These are phyloP conservation scores for Phyllopteryx taeniolatus DNA, from an alignment of 2,113 vertebrate species.

Conservation along the genomic window DNA sequence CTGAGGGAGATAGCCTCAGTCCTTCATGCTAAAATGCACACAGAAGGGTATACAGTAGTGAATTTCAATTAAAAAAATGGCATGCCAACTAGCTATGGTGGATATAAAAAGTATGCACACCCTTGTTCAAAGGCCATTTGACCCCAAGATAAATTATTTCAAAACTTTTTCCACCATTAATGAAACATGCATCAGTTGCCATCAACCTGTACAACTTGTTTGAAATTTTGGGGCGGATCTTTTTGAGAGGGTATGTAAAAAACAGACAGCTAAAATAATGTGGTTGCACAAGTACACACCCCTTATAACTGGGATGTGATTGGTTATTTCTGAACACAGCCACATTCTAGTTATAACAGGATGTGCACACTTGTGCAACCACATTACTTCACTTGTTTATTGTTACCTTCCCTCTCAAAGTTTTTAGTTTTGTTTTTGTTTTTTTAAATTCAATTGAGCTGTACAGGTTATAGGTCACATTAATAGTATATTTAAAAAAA, in stretches of 20 bases:
- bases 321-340: background rate
- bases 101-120: background rate
- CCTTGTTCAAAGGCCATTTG: background rate
- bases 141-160: background rate
- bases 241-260: background rate
- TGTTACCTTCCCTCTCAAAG: background rate
- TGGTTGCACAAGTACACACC: background rate
- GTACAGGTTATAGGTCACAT: too few relatives aligned
- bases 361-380: background rate
- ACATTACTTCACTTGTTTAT: background rate
- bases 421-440: too few relatives aligned
- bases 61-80: background rate
- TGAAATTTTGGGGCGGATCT: too few relatives aligned
- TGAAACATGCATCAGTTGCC: too few relatives aligned
- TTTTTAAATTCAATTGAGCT: too few relatives aligned
- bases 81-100: background rate
- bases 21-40: background rate
- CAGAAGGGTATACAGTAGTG: background rate
- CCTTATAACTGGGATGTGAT: background rate
- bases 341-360: background rate
- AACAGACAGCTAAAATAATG: background rate
- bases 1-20: slow-evolving; percentile 24
- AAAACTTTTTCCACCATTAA: background rate
- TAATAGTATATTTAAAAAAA: background rate
- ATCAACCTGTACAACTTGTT: background rate